A percentile compares a stretch with the other conserved stretches of the same genome.
Evolutionary conservation across 2,113 vertebrate genomes (phyloP).

Genomic region (Cavia porcellus): DNA sequence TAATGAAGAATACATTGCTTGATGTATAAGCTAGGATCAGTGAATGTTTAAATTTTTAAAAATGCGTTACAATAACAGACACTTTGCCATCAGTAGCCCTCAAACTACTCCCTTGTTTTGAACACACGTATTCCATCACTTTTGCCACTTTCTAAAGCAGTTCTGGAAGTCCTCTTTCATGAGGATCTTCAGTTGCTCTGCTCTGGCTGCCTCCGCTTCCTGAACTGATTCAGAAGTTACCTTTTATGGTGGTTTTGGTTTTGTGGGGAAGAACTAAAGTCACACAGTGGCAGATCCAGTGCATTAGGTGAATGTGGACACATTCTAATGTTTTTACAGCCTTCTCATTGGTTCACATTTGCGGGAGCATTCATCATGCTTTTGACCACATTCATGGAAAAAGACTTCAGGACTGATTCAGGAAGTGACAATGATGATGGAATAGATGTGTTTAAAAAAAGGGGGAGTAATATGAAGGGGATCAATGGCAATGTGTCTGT

Average conservation of each 20-base stretch:
- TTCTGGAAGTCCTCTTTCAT: neutral
- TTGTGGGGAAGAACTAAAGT: neutral
- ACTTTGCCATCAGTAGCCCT: neutral
- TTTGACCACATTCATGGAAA: neutral
- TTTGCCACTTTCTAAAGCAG: neutral
- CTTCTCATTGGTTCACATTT: neutral
- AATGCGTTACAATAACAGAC: neutral
- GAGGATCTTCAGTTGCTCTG: neutral
- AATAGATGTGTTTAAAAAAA: neutral
- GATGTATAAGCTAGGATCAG: too few species aligned
- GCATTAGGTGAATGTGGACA: neutral
- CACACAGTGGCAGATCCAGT: neutral
- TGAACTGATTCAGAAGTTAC: neutral
- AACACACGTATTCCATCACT: neutral
- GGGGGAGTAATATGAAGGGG: neutral
- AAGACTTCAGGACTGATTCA: neutral
- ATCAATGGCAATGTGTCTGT: neutral
- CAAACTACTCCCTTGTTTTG: neutral
- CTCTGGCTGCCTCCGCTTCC: neutral
- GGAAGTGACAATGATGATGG: neutral
- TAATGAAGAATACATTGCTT: neutral
- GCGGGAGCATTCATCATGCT: neutral
- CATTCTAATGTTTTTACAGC: neutral
- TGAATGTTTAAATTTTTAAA: neutral
- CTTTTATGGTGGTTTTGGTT: neutral